Evolutionary conservation across 2,888 invertebrate genomes (phyloP), one percentile per base, ranked within the genome.

Genomic region (Drosophila helvetica): DNA sequence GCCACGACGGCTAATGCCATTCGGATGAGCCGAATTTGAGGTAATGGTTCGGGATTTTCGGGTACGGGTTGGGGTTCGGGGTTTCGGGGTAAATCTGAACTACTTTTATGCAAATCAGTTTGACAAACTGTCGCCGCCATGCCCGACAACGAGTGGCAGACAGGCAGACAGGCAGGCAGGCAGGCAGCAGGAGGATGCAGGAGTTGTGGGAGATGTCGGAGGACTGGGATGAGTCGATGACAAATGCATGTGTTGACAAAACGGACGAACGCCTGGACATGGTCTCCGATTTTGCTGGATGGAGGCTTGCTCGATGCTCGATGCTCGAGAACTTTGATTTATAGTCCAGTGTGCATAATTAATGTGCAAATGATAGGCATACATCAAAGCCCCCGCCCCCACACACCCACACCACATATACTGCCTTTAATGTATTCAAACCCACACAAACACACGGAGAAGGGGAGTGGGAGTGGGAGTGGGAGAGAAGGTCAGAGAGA

Each of bases 221-320:
- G 17, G 8, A 19, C 2, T 19, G 8, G 54, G 18, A 78, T 75
- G 69, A 76, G 80, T 78, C 71, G 88, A 83, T 85, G 84, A 85
- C 88, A 85, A 85, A 86, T 85, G 88, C 88, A 85, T 78, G 82
- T 84, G 84, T 85, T 78, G 84, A 84, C 87, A 74, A 54, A 73
- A 64, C 56, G 67, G 59, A 65, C 63, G 56, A 65, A 54, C 54
- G 53, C 53, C 38, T 64, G 50, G 51, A 33, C 33, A 33, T 10
- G 33, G 10, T 5, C 33, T 12, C 5, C 12, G 12, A 33, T 33
- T 33, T 12, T 4, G 46, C 10, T 30, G 33, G 33, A 33, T 19
- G 17, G 42, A 43, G 52, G 27, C 18, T 15, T 45, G 54, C 66
- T 53, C n/a, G n/a, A n/a, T n/a, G n/a, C n/a, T n/a, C n/a, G n/a